These are phyloP conservation scores for Pseudorhombus dupliciocellatus DNA, from an alignment of 2,113 vertebrate species.

Conservation along the genomic window DNA sequence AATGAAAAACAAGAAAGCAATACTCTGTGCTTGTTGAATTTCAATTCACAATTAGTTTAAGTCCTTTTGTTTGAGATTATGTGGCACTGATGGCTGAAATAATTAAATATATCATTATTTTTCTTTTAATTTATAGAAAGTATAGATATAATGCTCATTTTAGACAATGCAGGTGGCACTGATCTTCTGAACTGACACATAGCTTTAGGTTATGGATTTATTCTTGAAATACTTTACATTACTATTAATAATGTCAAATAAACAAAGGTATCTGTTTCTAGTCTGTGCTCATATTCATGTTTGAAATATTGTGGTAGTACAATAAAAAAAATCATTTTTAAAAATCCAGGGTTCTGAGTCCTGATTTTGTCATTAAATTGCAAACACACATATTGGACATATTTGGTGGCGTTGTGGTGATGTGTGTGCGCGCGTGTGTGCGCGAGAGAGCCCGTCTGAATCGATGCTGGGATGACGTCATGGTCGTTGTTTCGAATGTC, in stretches of 20 bases:
- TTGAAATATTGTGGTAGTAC: neutral
- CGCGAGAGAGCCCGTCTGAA: conserved; percentile 27
- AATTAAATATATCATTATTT: no score
- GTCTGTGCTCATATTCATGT: neutral
- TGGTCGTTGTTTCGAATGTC: conserved; percentile 78
- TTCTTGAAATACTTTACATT: conserved; percentile 12
- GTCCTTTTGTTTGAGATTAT: no score
- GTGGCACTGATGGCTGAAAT: no score
- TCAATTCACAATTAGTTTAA: no score
- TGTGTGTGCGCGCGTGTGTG: neutral
- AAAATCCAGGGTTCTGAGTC: conserved; percentile 6
- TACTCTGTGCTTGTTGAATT: no score
- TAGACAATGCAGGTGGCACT: no score
- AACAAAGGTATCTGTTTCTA: neutral
- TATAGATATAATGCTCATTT: no score
- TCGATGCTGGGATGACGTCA: conserved; percentile 78
- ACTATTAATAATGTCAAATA: conserved; percentile 4
- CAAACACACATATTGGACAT: no score
- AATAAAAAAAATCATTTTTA: conserved; percentile 10
- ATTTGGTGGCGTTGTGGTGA: neutral
- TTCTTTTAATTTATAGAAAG: no score
- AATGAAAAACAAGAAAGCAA: no score
- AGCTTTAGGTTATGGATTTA: no score
- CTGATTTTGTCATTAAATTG: conserved; percentile 35
- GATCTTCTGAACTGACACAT: no score